Conservation (phyloP, 2,797 vertebrate genomes). For the Molossus molossus region DNA sequence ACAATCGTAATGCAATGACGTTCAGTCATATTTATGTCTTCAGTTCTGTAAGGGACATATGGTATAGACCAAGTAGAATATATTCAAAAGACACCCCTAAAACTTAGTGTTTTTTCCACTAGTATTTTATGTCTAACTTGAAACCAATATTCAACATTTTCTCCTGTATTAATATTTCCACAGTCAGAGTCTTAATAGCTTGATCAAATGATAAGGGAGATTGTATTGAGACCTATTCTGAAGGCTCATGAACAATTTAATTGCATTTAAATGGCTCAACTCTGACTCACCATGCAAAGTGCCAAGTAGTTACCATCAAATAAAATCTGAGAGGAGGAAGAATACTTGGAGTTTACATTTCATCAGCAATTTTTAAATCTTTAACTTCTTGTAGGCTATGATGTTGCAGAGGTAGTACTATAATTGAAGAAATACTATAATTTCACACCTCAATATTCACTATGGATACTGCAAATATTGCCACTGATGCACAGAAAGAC, state of each 20-base stretch:
- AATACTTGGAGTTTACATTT: slow-evolving; percentile 20
- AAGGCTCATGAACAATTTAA: slow-evolving; percentile 54
- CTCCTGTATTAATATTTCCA: slow-evolving; percentile 8
- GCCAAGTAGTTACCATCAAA: slow-evolving; percentile 33
- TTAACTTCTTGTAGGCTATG: slow-evolving; percentile 12
- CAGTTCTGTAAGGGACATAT: not conserved
- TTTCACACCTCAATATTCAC: not conserved
- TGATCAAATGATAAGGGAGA: slow-evolving; percentile 25
- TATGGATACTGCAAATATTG: not conserved
- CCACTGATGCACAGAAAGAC: not conserved
- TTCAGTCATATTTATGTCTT: not conserved
- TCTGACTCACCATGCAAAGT: slow-evolving; percentile 17
- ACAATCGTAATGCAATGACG: not conserved
- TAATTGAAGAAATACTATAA: slow-evolving; percentile 29
- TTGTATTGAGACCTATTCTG: not conserved
- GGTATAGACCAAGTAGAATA: slow-evolving; percentile 14
- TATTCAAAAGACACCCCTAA: not conserved
- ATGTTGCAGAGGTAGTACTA: not conserved
- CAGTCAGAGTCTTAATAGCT: slow-evolving; percentile 14
- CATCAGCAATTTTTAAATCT: slow-evolving; percentile 30
- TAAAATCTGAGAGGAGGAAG: slow-evolving; percentile 1
- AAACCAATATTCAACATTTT: slow-evolving; percentile 47
- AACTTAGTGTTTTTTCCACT: not conserved
- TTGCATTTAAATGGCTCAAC: not conserved
- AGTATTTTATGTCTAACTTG: not conserved